Evolutionary conservation across 2,113 vertebrate genomes (phyloP).

Genomic region (Cebidichthys violaceus): DNA sequence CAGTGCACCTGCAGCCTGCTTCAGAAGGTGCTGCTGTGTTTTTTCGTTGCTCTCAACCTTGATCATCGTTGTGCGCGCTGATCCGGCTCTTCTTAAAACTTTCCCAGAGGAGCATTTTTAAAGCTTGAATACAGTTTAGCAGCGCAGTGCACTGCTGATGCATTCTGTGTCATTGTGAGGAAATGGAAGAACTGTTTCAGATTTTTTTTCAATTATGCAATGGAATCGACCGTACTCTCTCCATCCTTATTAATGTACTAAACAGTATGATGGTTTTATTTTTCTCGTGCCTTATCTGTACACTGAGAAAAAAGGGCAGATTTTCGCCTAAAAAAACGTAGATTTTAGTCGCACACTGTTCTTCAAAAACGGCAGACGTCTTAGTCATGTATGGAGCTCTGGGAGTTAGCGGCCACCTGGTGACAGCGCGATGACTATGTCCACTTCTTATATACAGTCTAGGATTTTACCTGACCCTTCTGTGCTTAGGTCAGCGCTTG

Average conservation of each 20-base stretch:
- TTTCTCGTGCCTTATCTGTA: not conserved
- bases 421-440: no score
- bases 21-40: not conserved
- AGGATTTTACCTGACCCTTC: not conserved
- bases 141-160: constrained; percentile 20
- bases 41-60: no score
- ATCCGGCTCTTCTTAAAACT: not conserved
- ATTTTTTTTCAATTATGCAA: constrained; percentile 55
- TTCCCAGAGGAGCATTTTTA: constrained; percentile 42
- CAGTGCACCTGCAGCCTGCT: not conserved
- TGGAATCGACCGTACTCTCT: not conserved
- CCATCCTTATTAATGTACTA: constrained; percentile 7
- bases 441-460: no score
- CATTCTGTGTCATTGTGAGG: constrained; percentile 29
- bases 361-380: no score
- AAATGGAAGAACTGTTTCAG: constrained; percentile 51
- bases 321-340: no score
- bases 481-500: no score
- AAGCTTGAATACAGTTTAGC: constrained; percentile 35
- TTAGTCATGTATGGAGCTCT: no score
- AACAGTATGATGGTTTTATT: constrained; percentile 1
- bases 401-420: no score
- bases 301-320: not conserved
- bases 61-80: not conserved
- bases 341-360: not conserved